These are phyloP conservation scores for Gymnorhina tibicen DNA, from an alignment of 2,113 vertebrate species.

Conservation along the genomic window DNA sequence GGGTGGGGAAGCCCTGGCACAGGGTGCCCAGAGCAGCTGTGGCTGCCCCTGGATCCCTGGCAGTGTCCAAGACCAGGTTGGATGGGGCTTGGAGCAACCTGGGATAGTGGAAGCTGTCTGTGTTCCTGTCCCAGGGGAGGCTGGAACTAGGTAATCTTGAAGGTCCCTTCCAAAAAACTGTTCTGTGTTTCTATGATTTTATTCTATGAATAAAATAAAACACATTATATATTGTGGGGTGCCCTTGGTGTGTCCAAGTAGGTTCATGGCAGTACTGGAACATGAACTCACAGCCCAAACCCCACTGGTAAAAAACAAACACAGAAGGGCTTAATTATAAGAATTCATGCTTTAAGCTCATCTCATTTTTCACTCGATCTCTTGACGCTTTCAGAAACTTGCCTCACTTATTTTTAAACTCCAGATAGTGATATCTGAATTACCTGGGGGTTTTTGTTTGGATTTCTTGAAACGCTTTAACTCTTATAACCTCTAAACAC, in stretches of 20 bases:
- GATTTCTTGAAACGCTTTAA: background rate
- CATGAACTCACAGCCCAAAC: background rate
- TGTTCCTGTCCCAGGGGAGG: background rate
- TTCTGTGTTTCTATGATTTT: too few relatives aligned
- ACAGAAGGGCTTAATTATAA: background rate
- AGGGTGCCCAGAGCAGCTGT: background rate
- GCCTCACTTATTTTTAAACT: background rate
- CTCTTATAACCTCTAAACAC: background rate
- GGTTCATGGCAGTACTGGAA: accelerated
- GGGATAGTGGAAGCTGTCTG: accelerated
- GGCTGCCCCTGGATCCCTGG: background rate
- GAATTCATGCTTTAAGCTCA: background rate
- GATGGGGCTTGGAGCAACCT: accelerated
- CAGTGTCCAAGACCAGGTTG: accelerated
- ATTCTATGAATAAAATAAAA: too few relatives aligned
- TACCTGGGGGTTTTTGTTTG: background rate
- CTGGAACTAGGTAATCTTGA: background rate
- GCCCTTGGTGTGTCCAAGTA: background rate
- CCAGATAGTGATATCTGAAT: background rate
- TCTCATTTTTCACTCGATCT: background rate
- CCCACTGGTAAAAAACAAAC: background rate
- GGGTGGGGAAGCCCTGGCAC: background rate
- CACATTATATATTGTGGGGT: too few relatives aligned
- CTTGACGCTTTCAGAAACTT: accelerated
- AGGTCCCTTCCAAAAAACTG: background rate